Evolutionary conservation across 2,888 invertebrate genomes (phyloP).

Genomic region (Dermolepida albohirtum): DNA sequence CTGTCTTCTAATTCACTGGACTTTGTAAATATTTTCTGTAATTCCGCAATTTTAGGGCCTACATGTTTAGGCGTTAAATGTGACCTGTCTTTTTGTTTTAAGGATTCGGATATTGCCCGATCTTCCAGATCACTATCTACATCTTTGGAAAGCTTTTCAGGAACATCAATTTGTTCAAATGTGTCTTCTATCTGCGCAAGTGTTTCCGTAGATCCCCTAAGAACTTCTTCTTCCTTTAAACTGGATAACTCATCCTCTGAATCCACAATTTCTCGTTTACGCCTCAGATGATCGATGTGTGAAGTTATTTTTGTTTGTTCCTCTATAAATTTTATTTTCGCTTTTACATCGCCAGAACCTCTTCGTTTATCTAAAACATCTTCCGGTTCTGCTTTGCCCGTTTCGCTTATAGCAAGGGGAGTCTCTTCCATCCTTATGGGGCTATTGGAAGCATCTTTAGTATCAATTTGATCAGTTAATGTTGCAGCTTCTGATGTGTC

Average conservation of each 20-base stretch:
- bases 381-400: conserved; percentile 57
- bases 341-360: conserved; percentile 69
- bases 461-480: conserved; percentile 67
- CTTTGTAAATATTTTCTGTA: conserved; percentile 65
- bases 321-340: conserved; percentile 69
- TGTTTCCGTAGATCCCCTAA: conserved; percentile 62
- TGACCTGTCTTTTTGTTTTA: conserved; percentile 48
- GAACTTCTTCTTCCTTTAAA: conserved; percentile 62
- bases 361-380: conserved; percentile 60
- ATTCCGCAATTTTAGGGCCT: conserved; percentile 66
- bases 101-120: conserved; percentile 46
- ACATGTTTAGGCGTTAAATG: conserved; percentile 55
- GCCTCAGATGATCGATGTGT: conserved; percentile 58
- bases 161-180: conserved; percentile 45
- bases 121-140: conserved; percentile 48
- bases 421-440: conserved; percentile 61
- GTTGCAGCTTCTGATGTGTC: conserved; percentile 69
- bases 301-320: conserved; percentile 64
- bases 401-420: conserved; percentile 15
- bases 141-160: conserved; percentile 44
- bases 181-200: conserved; percentile 62
- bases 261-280: conserved; percentile 60
- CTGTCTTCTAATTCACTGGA: conserved; percentile 57
- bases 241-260: conserved; percentile 65
- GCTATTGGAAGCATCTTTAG: conserved; percentile 68